Evolutionary conservation across 1,140 invertebrate species (phyloP), one percentile per base, ranked within the genome.

Genomic region (Drosophila watanabei): DNA sequence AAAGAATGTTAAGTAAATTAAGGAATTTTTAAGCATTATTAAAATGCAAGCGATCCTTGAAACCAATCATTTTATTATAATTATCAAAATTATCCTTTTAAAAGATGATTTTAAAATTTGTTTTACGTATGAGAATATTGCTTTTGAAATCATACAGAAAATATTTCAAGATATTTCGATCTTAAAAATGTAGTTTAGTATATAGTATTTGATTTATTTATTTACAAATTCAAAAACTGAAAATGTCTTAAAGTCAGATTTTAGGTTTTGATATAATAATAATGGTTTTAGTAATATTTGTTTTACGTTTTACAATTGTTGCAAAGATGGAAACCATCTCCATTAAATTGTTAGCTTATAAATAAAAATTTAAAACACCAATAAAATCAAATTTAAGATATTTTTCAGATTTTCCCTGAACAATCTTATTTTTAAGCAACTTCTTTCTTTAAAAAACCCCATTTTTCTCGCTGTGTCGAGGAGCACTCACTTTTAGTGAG

Each of bases 401-500:
- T 24, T 24, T 24, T 24, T 24, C 1, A 24, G 24, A 24, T 24
- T 24, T 24, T 24, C 24, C 24, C 24, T 24, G 3, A 24, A 3
- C 24, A 24, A 24, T 3, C 24, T 2, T 24, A 24, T 24, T 24
- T 24, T 24, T 24, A 24, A 24, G 24, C 24, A 24, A 24, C 24
- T 24, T 24, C 24, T 35, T 35, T 35, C 11, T 11, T 11, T 11
- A 35, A 35, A 13, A 11, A 35, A 13, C 35, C 24, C 18, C 13
- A 5, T 28, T 33, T 33, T 46, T 20, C 37, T 33, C 7, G 1
- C 30, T 20, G 43, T 45, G 48, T 75, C 63, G 56, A 72, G 62
- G 65, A 87, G 62, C 60, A 60, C 61, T 76, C 77, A 73, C 63
- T 71, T 70, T 20, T 68, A 28, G 68, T 43, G 48, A 68, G 62